Evolutionary conservation across 2,888 invertebrate species (phyloP).

Genomic region (Phyllotreta striolata): DNA sequence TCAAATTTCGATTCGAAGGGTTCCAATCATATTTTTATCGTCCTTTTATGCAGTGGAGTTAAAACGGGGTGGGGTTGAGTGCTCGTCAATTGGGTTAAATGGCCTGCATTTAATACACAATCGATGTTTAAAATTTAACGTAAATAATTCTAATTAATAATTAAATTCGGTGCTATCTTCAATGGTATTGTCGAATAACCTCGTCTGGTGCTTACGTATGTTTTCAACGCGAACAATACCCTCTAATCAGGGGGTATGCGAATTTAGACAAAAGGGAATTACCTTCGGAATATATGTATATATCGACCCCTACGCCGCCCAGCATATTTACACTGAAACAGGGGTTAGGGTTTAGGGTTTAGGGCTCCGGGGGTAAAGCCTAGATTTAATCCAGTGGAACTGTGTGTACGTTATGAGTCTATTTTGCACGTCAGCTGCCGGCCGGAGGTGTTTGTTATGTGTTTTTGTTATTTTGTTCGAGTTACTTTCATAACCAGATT

Average conservation of each 20-base stretch:
- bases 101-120: too few species aligned
- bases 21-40: too few species aligned
- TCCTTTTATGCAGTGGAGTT: too few species aligned
- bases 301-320: slow-evolving; percentile 42
- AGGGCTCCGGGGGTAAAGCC: slow-evolving; percentile 1
- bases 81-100: too few species aligned
- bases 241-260: slow-evolving; percentile 43
- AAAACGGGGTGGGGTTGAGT: too few species aligned
- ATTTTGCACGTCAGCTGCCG: slow-evolving; percentile 50
- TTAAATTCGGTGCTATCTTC: too few species aligned
- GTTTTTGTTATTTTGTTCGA: slow-evolving; percentile 46
- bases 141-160: too few species aligned
- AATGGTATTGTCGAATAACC: too few species aligned
- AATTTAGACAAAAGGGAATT: slow-evolving; percentile 45
- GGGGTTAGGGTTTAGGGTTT: slow-evolving; percentile 30
- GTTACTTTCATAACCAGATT: slow-evolving; percentile 46
- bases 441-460: slow-evolving; percentile 50
- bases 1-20: too few species aligned
- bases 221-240: slow-evolving; percentile 38
- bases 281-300: slow-evolving; percentile 42
- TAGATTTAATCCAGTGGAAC: slow-evolving; percentile 26
- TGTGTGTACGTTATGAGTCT: slow-evolving; percentile 35
- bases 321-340: slow-evolving; percentile 42
- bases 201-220: too few species aligned
- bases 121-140: too few species aligned